Evolutionary conservation across 2,113 vertebrate genomes (phyloP).

Genomic region (Aramus guarauna): DNA sequence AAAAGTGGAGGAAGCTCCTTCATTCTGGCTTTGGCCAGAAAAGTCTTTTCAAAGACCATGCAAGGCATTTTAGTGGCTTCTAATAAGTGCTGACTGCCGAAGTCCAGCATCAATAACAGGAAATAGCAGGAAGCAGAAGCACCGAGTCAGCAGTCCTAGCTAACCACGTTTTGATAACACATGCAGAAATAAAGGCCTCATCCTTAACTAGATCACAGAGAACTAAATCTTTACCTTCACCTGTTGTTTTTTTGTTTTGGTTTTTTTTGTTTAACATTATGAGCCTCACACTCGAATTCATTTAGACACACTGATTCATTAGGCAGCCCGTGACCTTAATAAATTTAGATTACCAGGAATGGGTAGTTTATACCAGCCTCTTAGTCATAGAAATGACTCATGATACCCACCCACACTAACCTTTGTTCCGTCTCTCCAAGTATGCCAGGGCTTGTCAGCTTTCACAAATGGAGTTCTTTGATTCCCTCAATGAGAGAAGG

Average conservation of each 20-base stretch:
- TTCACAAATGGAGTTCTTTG: conserved; percentile 45
- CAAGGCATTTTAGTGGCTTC: conserved; percentile 17
- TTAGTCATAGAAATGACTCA: conserved; percentile 66
- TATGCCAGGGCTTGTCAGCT: conserved; percentile 56
- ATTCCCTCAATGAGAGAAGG: conserved; percentile 29
- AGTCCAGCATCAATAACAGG: conserved; percentile 15
- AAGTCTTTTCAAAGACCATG: background rate
- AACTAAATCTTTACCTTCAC: conserved; percentile 6
- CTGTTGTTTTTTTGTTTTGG: background rate
- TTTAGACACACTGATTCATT: conserved; percentile 38
- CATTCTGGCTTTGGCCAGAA: background rate
- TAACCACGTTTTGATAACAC: conserved; percentile 42
- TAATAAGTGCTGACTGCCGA: conserved; percentile 1
- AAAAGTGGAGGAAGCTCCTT: background rate
- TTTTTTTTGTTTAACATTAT: background rate
- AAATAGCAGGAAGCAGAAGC: conserved; percentile 36
- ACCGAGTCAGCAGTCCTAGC: conserved; percentile 11
- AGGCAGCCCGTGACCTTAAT: background rate
- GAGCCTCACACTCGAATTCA: background rate
- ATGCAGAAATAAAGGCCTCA: background rate
- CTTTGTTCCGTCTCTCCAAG: conserved; percentile 58
- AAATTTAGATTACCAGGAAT: conserved; percentile 55
- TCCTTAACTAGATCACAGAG: background rate
- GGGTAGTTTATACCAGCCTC: conserved; percentile 36
- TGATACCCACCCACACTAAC: conserved; percentile 58